Evolutionary conservation across 2,888 invertebrate genomes (phyloP), one percentile per base, ranked within the genome.

Genomic region (Agonopterix heracliana): DNA sequence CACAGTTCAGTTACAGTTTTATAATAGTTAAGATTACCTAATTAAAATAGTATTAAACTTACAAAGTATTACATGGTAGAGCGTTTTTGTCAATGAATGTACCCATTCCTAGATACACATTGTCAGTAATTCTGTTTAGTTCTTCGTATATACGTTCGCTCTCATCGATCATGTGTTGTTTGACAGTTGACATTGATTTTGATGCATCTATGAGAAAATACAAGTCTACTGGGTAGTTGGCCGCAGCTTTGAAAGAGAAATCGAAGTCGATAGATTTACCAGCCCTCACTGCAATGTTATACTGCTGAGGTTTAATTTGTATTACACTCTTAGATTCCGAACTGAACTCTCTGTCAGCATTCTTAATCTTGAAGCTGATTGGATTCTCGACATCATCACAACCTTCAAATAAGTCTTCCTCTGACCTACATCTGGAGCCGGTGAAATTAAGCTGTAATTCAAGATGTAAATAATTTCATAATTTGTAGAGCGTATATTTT

Each of bases 121-220:
- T 90, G 1, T 79, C 85, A 0, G 94, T 94, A 54, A 93, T 79
- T 1, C 76, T 81, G 50, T 67, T 71, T 90, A 94, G 90, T 1
- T 86, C 80, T 0, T 67, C 53, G 1, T 90, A 90, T 41, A 93
- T 74, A 43, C 82, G 63, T 44, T 71, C 61, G 26, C 90, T 91
- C 13, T 92, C 75, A 10, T 61, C 72, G 52, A 82, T 90, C 2
- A 91, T 70, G 14, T 69, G 69, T 0, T 83, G 74, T 71, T 91
- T 92, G 57, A 93, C 90, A 9, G 69, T 70, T 17, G 74, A 70
- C 95, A 96, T 95, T 0, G 94, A 93, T 9, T 78, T 74, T 0
- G 95, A 95, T 43, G 94, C 81, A 64, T 96, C 96, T 91, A 96
- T 92, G 44, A 96, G 81, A 64, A 94, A 95, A 73, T 96, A 96